Evolutionary conservation across 30 jellyfish, hydroid and myxozoan species (phyloP).

Genomic region (Morbakka virulenta): DNA sequence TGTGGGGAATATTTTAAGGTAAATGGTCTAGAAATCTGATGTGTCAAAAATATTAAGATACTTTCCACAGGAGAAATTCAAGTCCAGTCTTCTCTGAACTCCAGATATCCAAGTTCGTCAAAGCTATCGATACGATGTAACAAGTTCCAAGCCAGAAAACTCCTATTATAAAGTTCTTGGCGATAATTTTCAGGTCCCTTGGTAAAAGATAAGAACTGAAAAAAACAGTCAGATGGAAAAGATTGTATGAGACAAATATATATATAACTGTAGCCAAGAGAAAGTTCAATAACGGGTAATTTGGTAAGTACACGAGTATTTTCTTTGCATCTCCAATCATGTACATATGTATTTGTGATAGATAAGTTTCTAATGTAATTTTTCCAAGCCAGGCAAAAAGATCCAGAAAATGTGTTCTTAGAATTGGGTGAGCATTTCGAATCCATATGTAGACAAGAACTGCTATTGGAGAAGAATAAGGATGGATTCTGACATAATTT

Average conservation of each 20-base stretch:
- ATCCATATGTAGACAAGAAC: slow-evolving; percentile 70
- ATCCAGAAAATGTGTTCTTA: slow-evolving; percentile 59
- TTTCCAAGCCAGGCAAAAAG: slow-evolving; percentile 90
- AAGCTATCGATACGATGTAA: slow-evolving; percentile 33
- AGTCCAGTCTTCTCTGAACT: slow-evolving; percentile 64
- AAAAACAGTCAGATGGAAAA: slow-evolving; percentile 81
- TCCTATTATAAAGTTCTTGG: slow-evolving; percentile 58
- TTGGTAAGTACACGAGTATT: slow-evolving; percentile 77
- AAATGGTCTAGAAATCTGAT: no score
- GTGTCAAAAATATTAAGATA: no score
- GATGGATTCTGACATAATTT: slow-evolving; percentile 67
- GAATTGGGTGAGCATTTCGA: slow-evolving; percentile 79
- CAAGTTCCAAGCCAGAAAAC: slow-evolving; percentile 58
- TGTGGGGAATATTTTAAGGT: no score
- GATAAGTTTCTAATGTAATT: slow-evolving; percentile 81
- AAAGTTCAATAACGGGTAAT: slow-evolving; percentile 85
- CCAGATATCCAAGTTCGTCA: slow-evolving; percentile 59
- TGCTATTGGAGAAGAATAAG: slow-evolving; percentile 84
- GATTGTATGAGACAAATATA: slow-evolving; percentile 52
- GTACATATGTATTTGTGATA: slow-evolving; percentile 90
- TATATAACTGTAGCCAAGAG: slow-evolving; percentile 67
- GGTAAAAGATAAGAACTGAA: slow-evolving; percentile 87
- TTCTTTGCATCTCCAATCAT: slow-evolving; percentile 92
- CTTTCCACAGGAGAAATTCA: slow-evolving; percentile 85
- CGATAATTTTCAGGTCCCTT: slow-evolving; percentile 64